phyloP scores from a whole-genome alignment of 2,113 vertebrate species.

The Hydrochoerus hydrochaeris region DNA sequence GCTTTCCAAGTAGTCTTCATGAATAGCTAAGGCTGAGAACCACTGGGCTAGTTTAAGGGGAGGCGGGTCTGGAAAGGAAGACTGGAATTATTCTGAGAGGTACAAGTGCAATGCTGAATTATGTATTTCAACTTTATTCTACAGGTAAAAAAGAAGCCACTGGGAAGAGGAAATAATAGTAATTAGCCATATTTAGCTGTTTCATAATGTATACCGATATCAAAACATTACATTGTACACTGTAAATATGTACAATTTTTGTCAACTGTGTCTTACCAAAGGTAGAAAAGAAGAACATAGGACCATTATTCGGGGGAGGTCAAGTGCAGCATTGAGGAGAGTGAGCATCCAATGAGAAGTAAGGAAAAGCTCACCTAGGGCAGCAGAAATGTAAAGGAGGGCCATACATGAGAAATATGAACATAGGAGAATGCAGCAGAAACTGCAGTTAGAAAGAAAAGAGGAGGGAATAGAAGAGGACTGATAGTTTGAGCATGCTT shows the following conservation, averaged over 20 bases:
- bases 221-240: not conserved
- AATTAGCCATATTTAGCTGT: not conserved
- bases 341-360: not conserved
- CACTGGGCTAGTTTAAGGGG: not conserved
- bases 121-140: constrained; percentile 3
- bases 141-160: not conserved
- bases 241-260: not conserved
- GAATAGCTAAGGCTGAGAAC: not conserved
- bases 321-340: not conserved
- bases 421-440: not conserved
- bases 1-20: constrained; percentile 1
- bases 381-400: not conserved
- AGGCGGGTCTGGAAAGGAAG: not conserved
- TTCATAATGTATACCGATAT: not conserved
- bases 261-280: not conserved
- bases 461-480: not conserved
- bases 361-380: not conserved
- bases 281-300: not conserved
- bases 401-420: not conserved
- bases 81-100: not conserved
- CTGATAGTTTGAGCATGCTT: not conserved
- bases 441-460: not conserved
- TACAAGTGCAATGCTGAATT: not conserved
- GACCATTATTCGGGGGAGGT: not conserved
- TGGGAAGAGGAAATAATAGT: not conserved